These are phyloP conservation scores for Ciconia nigra DNA, from an alignment of 2,797 vertebrate species.

Conservation along the genomic window DNA sequence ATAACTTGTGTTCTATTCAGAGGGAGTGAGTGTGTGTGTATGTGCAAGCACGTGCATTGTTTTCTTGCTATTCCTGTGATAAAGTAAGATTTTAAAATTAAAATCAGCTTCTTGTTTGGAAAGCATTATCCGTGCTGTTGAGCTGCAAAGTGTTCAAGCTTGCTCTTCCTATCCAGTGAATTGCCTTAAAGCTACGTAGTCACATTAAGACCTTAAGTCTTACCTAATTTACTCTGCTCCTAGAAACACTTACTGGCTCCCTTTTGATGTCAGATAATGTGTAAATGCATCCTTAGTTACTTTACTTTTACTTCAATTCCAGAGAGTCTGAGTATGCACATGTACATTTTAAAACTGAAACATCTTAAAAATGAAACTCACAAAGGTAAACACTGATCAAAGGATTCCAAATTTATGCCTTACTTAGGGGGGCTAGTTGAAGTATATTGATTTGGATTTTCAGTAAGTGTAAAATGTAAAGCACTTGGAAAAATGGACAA, in stretches of 20 bases:
- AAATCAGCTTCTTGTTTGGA: neutral
- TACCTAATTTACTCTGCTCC: neutral
- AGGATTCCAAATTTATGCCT: neutral
- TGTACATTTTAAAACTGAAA: neutral
- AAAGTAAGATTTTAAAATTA: neutral
- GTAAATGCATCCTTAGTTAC: neutral
- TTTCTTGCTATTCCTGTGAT: neutral
- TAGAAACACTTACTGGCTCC: neutral
- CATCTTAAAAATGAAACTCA: neutral
- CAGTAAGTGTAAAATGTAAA: neutral
- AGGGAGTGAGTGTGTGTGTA: neutral
- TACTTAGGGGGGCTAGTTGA: neutral
- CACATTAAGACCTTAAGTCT: neutral
- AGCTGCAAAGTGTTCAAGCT: neutral
- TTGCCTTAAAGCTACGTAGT: neutral
- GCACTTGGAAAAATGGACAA: neutral
- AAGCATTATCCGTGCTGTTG: neutral
- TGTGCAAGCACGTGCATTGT: accelerated
- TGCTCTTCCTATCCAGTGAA: neutral
- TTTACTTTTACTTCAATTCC: neutral
- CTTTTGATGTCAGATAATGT: neutral
- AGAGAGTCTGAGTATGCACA: neutral
- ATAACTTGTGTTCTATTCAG: neutral
- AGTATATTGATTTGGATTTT: neutral
- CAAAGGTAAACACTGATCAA: neutral